A percentile compares a stretch with the other conserved stretches of the same genome.
These are phyloP conservation scores for Crocallis elinguaria DNA, from an alignment of 2,888 invertebrate species.

Conservation along the genomic window DNA sequence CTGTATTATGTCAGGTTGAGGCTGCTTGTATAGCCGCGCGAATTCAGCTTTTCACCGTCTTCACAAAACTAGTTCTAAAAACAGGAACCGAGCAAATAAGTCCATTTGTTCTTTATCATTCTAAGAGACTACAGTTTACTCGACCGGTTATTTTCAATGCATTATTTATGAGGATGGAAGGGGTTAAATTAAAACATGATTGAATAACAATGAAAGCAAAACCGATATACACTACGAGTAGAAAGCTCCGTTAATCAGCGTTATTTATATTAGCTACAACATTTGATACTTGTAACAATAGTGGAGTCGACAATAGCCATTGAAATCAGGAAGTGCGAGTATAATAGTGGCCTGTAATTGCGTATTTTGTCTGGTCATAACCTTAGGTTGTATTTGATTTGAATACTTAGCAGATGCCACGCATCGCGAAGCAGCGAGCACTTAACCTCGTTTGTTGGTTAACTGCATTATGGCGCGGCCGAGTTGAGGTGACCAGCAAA, in stretches of 20 bases:
- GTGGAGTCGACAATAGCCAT: slow-evolving; percentile 44
- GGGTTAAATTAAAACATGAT: slow-evolving; percentile 59
- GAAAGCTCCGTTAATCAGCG: slow-evolving; percentile 53
- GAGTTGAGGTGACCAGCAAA: slow-evolving; percentile 44
- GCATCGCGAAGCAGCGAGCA: slow-evolving; percentile 67
- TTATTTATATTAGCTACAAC: slow-evolving; percentile 47
- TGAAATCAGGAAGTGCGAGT: slow-evolving; percentile 47
- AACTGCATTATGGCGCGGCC: slow-evolving; percentile 72
- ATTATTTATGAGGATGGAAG: slow-evolving; percentile 59
- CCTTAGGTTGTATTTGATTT: slow-evolving; percentile 61
- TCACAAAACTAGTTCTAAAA: slow-evolving; percentile 53
- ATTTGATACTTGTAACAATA: slow-evolving; percentile 52
- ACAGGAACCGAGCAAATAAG: slow-evolving; percentile 47
- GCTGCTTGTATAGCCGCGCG: slow-evolving; percentile 47
- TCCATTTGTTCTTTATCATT: slow-evolving; percentile 22
- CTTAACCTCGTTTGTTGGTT: slow-evolving; percentile 79
- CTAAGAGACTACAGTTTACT: slow-evolving; percentile 22
- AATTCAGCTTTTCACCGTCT: slow-evolving; percentile 58
- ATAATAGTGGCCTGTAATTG: slow-evolving; percentile 35
- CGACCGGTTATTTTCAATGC: slow-evolving; percentile 63
- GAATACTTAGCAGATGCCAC: slow-evolving; percentile 71
- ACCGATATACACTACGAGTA: slow-evolving; percentile 48
- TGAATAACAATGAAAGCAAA: slow-evolving; percentile 52
- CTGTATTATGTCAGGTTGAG: slow-evolving; percentile 72
- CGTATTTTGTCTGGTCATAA: slow-evolving; percentile 49